These are phyloP conservation scores for Troides helena DNA, from an alignment of 2,888 invertebrate genomes.

Conservation along the genomic window DNA sequence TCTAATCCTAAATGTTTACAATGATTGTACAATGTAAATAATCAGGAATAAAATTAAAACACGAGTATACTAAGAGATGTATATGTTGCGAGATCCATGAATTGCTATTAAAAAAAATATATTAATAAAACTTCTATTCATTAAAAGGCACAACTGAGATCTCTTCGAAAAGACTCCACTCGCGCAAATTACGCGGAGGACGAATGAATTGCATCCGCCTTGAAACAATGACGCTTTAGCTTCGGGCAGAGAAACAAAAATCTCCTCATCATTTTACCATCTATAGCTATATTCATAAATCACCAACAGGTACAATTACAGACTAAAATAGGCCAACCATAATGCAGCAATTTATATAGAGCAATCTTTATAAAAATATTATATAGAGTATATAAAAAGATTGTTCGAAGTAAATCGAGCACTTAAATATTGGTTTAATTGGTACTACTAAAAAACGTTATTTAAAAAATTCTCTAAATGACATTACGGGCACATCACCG, in stretches of 20 bases:
- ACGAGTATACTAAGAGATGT: background rate
- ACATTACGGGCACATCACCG: too few relatives aligned
- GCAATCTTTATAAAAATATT: background rate
- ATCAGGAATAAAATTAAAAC: background rate
- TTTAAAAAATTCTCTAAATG: too few relatives aligned
- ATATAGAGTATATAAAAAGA: background rate
- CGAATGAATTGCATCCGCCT: conserved; percentile 77
- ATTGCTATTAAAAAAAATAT: conserved; percentile 7
- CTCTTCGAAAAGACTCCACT: conserved; percentile 73
- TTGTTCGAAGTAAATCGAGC: background rate
- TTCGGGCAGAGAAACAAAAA: conserved; percentile 61
- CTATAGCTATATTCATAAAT: conserved; percentile 42
- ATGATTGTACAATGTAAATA: background rate
- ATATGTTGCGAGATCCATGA: background rate
- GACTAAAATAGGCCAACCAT: conserved; percentile 16
- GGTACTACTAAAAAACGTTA: background rate
- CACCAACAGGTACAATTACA: conserved; percentile 13
- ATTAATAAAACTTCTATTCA: conserved; percentile 41
- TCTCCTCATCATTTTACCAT: conserved; percentile 63
- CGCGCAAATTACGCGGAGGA: conserved; percentile 74
- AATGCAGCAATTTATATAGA: background rate
- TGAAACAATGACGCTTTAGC: conserved; percentile 74
- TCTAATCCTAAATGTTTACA: too few relatives aligned
- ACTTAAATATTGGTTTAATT: background rate
- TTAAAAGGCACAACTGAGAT: conserved; percentile 58